Evolutionary conservation across 2,797 vertebrate species (phyloP), one percentile per base, ranked within the genome.

Genomic region (Lophotriccus pileatus): DNA sequence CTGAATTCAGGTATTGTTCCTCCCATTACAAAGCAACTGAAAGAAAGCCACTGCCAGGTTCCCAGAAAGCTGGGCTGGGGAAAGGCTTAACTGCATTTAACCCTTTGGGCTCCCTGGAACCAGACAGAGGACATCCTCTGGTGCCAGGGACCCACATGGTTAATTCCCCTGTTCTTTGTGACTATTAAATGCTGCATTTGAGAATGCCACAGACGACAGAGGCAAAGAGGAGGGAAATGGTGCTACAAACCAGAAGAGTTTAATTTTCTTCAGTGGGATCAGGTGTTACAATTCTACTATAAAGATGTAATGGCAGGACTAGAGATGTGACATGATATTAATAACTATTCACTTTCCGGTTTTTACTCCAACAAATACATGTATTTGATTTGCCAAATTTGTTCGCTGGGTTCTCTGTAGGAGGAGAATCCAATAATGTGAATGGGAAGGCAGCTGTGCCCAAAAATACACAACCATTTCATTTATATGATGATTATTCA

Each of bases 1-100:
- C 87, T 94, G 66, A 94, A 96, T 96, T 96, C 93, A 96, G 93
- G 79, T 96, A 96, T 96, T 96, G 96, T 96, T 96, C 77, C 43
- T 81, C 36, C 46, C 52, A 55, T 81, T 74, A 96, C 69, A 95
- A 95, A 95, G 87, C 62, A 86, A 81, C 39, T 94, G 80, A 93
- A 96, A 93, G 87, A 81, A 94, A 94, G 83, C 87, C 90, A 90
- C 85, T 91, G 94, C 73, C 87, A 94, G 95, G 93, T 94, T 96
- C 93, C 59, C 94, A 96, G 90, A 78, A 91, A 90, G 83, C 91
- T 28, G 43, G 37, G 83, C 91, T 28, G 43, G 37, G 52, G 50
- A 86, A 93, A 88, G 49, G 85, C 89, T 90, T 46, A 82, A 67
- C 89, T 87, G 72, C 30, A 28, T 77, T 96, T 96, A 96, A 96